These are phyloP conservation scores for Chrysina gloriosa DNA, from an alignment of 2,888 invertebrate species.

Conservation along the genomic window DNA sequence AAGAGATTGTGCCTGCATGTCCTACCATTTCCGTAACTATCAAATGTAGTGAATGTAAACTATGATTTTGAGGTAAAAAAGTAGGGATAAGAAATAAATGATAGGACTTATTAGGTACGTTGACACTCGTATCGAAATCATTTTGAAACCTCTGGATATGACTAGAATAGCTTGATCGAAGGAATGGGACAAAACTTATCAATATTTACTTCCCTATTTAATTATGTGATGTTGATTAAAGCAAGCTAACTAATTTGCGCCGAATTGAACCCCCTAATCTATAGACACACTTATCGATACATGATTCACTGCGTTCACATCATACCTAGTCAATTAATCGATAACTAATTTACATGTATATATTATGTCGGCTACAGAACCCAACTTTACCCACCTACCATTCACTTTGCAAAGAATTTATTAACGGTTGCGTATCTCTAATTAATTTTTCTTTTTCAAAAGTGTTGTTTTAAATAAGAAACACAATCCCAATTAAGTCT, in stretches of 20 bases:
- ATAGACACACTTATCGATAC: constrained; percentile 31
- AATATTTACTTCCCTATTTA: constrained; percentile 6
- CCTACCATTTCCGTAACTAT: no score
- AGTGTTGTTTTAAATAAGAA: background rate
- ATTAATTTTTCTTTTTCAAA: background rate
- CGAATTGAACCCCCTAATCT: constrained; percentile 19
- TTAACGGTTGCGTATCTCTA: background rate
- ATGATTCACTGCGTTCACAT: constrained; percentile 14
- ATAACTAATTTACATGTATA: background rate
- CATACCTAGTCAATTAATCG: constrained; percentile 5
- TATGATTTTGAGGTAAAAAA: no score
- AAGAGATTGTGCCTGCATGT: no score
- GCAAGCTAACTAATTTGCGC: constrained; percentile 30
- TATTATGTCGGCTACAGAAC: background rate
- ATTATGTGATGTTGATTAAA: constrained; percentile 30
- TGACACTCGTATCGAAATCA: no score
- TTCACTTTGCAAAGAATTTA: no score
- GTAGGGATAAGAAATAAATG: no score
- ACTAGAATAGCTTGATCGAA: no score
- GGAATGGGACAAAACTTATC: constrained; percentile 17
- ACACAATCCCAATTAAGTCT: no score
- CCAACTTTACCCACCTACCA: background rate
- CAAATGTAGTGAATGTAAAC: no score
- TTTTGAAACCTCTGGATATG: no score
- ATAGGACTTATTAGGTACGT: no score